phyloP scores from a whole-genome alignment of 2,888 invertebrate species.

The Eupithecia exiguata region DNA sequence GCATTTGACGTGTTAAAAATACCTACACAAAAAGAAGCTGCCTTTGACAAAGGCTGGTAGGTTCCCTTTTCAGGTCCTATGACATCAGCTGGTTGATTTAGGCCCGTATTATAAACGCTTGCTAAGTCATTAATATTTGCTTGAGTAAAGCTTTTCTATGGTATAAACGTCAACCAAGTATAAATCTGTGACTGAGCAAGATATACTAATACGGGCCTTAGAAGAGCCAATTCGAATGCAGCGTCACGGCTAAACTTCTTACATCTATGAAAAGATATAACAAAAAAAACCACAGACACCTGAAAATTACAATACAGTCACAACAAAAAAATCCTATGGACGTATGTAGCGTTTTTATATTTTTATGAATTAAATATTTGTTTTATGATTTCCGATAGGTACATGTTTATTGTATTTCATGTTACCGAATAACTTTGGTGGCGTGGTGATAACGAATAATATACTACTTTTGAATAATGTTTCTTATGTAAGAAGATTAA shows the following conservation, averaged over 20 bases:
- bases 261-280: not conserved
- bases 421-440: constrained; percentile 24
- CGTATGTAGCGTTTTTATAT: constrained; percentile 27
- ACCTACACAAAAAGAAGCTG: no score
- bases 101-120: no score
- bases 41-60: no score
- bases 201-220: no score
- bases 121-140: no score
- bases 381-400: constrained; percentile 33
- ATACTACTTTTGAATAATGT: not conserved
- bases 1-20: no score
- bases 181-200: no score
- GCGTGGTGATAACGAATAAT: constrained; percentile 4
- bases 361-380: constrained; percentile 36
- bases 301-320: constrained; percentile 6
- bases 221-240: no score
- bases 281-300: not conserved
- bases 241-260: not conserved
- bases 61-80: no score
- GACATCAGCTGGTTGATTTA: no score
- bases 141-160: no score
- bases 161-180: no score
- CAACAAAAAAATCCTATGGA: constrained; percentile 20
- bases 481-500: not conserved
- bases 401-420: constrained; percentile 8